Percentiles rank a stretch among this genome's conserved stretches.
phyloP scores from a whole-genome alignment of 2,113 vertebrate genomes.

The Bolborhynchus lineola region DNA sequence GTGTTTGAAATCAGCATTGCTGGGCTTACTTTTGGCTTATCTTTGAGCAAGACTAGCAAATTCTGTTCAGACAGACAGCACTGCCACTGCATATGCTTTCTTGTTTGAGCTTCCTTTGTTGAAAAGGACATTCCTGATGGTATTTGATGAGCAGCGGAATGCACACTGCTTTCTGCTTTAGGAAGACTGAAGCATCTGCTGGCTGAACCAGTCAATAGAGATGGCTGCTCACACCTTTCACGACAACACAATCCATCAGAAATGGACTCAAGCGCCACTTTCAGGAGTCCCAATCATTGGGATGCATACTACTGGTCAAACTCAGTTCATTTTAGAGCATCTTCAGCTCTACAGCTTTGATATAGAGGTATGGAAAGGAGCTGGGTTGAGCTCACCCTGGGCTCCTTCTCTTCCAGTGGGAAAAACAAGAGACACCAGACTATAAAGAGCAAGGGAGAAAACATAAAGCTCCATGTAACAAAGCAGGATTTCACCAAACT shows the following conservation, averaged over 20 bases:
- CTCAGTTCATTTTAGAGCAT: background rate
- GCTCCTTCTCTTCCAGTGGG: background rate
- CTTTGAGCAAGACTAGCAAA: background rate
- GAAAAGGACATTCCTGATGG: background rate
- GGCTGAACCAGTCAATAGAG: background rate
- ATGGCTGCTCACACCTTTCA: background rate
- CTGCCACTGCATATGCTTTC: background rate
- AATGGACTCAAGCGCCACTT: background rate
- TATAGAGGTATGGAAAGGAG: background rate
- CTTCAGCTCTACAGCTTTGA: background rate
- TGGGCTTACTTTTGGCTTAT: background rate
- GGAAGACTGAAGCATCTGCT: background rate
- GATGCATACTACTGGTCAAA: background rate
- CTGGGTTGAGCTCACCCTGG: background rate
- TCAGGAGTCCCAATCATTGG: background rate
- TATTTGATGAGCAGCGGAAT: background rate
- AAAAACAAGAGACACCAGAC: background rate
- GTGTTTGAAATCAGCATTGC: background rate
- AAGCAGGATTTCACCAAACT: background rate
- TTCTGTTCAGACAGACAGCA: no score
- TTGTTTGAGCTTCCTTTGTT: background rate
- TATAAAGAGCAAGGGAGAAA: background rate
- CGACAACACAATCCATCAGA: background rate
- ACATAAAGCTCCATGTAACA: background rate
- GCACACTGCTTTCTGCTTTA: background rate